phyloP scores from a whole-genome alignment of 1,140 invertebrate species.

The Anastrepha obliqua region DNA sequence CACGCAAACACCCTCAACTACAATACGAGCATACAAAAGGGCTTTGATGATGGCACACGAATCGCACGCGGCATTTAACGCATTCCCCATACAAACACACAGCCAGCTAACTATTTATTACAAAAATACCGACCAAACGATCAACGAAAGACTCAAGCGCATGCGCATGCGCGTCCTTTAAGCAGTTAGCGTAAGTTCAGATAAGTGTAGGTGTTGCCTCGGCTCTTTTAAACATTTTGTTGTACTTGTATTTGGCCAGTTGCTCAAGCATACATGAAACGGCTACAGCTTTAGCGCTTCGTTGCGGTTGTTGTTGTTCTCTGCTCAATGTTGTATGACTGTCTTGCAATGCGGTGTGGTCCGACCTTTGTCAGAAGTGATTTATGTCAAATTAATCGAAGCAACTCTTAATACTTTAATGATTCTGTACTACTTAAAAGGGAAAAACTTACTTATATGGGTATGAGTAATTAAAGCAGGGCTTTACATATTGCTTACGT shows the following conservation, averaged over 20 bases:
- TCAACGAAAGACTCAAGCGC: background rate
- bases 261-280: background rate
- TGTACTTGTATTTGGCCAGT: background rate
- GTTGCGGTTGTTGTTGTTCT: background rate
- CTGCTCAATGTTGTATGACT: background rate
- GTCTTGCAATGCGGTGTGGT: background rate
- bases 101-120: background rate
- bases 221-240: background rate
- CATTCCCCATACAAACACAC: background rate
- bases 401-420: conserved; percentile 30
- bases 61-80: background rate
- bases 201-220: conserved; percentile 16
- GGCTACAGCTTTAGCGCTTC: background rate
- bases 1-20: conserved; percentile 10
- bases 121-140: background rate
- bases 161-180: background rate
- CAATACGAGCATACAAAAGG: background rate
- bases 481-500: background rate
- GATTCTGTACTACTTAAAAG: conserved; percentile 30
- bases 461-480: background rate
- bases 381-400: conserved; percentile 55
- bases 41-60: conserved; percentile 8
- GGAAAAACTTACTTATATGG: background rate
- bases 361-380: conserved; percentile 22
- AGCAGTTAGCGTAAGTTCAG: background rate